Conservation (phyloP, 2,113 vertebrate genomes). For the Hipposideros armiger region DNA sequence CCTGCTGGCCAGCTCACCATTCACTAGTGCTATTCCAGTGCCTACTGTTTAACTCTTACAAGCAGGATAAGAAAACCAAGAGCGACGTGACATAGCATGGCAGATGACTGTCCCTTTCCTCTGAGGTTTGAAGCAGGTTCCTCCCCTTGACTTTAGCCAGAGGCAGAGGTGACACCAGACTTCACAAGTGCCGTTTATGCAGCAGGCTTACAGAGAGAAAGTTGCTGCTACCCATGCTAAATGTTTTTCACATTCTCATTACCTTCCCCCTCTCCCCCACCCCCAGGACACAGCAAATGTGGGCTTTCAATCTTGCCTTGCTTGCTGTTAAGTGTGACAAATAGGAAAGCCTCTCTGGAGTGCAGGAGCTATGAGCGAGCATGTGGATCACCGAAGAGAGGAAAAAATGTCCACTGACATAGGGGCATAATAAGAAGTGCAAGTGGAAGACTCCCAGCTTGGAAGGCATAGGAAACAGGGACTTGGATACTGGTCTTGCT, state of each 20-base stretch:
- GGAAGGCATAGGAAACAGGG: background rate
- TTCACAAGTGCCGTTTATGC: background rate
- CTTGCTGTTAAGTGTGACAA: background rate
- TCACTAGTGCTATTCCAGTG: background rate
- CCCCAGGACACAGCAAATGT: background rate
- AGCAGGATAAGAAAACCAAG: background rate
- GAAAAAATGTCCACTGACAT: background rate
- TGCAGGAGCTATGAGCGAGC: background rate
- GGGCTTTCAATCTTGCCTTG: background rate
- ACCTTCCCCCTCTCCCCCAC: no score
- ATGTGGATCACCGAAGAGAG: background rate
- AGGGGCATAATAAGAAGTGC: background rate
- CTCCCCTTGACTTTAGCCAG: background rate
- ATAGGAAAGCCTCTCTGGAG: background rate
- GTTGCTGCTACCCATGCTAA: background rate
- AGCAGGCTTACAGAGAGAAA: background rate
- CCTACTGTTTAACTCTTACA: background rate
- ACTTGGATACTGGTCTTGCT: background rate
- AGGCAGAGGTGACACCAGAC: background rate
- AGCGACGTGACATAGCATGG: background rate
- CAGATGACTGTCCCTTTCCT: slow-evolving; percentile 34
- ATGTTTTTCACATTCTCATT: background rate
- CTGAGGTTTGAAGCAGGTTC: background rate
- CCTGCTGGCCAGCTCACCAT: background rate
- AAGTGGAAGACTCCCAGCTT: background rate